phyloP scores from a whole-genome alignment of 2,888 invertebrate genomes.

The Lithophane semibrunnea region DNA sequence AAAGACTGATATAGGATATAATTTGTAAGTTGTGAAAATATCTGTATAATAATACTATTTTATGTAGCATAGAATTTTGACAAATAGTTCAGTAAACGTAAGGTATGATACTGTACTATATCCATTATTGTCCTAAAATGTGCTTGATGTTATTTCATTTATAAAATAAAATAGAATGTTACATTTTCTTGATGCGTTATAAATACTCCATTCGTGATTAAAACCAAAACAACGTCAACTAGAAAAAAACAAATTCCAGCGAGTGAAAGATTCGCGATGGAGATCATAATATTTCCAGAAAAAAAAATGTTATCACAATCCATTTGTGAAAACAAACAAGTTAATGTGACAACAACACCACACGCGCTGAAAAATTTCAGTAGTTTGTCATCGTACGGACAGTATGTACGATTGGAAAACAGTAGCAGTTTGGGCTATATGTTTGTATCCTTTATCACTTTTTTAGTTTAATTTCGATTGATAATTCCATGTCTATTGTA shows the following conservation, averaged over 20 bases:
- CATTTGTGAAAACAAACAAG: conserved; percentile 48
- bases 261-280: background rate
- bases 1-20: no score
- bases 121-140: background rate
- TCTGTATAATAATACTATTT: background rate
- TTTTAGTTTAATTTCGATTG: conserved; percentile 3
- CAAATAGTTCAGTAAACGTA: background rate
- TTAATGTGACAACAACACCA: background rate
- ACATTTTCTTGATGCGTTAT: background rate
- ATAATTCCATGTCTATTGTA: background rate
- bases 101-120: background rate
- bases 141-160: background rate
- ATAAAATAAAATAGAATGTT: background rate
- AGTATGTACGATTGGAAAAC: conserved; percentile 47
- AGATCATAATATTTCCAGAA: conserved; percentile 12
- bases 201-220: background rate
- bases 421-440: conserved; percentile 32
- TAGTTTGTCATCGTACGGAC: conserved; percentile 33
- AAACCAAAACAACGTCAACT: background rate
- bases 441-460: conserved; percentile 30
- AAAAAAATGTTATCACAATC: conserved; percentile 45
- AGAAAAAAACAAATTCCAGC: background rate
- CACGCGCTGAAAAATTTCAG: background rate
- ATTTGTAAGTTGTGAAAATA: no score
- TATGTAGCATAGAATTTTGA: background rate